Evolutionary conservation across 2,113 vertebrate species (phyloP), one percentile per base, ranked within the genome.

Genomic region (Cyphomyrus discorhynchus): DNA sequence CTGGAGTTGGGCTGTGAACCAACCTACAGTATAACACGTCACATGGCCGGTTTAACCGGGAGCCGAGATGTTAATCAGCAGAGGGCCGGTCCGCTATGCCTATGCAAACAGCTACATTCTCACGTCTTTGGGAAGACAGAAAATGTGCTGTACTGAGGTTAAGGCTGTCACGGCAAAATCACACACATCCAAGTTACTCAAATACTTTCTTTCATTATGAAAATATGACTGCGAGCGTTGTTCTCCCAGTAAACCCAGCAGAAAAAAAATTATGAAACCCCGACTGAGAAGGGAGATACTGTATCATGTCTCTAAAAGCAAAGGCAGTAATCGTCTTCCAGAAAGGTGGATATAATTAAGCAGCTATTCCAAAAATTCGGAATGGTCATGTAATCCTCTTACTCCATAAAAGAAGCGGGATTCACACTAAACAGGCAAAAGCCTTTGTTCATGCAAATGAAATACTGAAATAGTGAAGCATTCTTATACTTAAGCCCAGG

Each of bases 221-320:
- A 50, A 87, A 35, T 21, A 56, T 17, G n/a, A 89, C n/a, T 35
- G 27, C 11, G 27, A 11, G 7, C 6, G 19, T 31, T n/a, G 27
- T 80, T 80, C 49, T 50, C 70, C 47, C 46, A 24, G 15, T 52
- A 80, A 52, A 80, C 5, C 27, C 1, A 35, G 46, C 39, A 52
- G 49, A 88, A 77, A 88, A 74, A n/a, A 21, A 9, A 47, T 83
- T 24, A 83, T 27, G 46, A 15, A 70, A 82, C 39, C 8, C 35
- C 27, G 10, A 39, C 74, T 39, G 2, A 42, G 47, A 39, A 83
- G 90, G 90, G 86, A 90, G 89, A 92, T 92, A 93, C 87, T 91
- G 90, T 92, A 90, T 88, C 90, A 94, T 91, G 92, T 95, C 94
- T 94, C 93, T 90, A 92, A 94, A 94, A 91, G 83, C 90, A 89